Evolutionary conservation across 1,140 invertebrate genomes (phyloP).

Genomic region (Philotrypesis tridentata): DNA sequence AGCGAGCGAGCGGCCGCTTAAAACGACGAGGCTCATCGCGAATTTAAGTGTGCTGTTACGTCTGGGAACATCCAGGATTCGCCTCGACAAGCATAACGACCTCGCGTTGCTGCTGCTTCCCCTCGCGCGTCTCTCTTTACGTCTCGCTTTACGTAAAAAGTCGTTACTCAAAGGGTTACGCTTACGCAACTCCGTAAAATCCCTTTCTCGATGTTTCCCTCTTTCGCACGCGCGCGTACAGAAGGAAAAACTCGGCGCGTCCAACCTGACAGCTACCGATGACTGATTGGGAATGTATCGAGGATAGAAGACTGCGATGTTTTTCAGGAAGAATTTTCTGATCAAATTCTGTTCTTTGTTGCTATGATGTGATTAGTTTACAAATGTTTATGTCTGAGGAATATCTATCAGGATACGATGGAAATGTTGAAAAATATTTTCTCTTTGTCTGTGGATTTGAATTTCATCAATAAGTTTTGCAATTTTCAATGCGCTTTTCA

Average conservation of each 20-base stretch:
- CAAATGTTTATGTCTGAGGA: too few relatives aligned
- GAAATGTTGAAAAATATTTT: too few relatives aligned
- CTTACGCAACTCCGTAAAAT: slow-evolving; percentile 41
- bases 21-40: slow-evolving; percentile 1
- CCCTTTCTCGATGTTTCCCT: slow-evolving; percentile 14
- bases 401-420: too few relatives aligned
- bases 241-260: neutral
- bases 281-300: slow-evolving; percentile 12
- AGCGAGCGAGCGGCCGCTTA: neutral
- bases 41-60: slow-evolving; percentile 41
- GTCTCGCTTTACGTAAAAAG: neutral
- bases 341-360: too few relatives aligned
- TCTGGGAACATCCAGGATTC: slow-evolving; percentile 11
- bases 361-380: too few relatives aligned
- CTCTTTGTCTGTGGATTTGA: too few relatives aligned
- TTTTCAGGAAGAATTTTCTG: neutral
- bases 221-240: slow-evolving; percentile 40
- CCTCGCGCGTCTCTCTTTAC: neutral
- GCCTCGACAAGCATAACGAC: slow-evolving; percentile 19
- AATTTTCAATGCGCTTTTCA: too few relatives aligned
- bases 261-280: too few relatives aligned
- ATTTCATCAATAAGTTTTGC: too few relatives aligned
- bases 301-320: slow-evolving; percentile 40
- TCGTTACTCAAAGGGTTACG: slow-evolving; percentile 44
- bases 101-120: neutral